Evolutionary conservation across 2,888 invertebrate species (phyloP).

Genomic region (Isotomurus palustris): DNA sequence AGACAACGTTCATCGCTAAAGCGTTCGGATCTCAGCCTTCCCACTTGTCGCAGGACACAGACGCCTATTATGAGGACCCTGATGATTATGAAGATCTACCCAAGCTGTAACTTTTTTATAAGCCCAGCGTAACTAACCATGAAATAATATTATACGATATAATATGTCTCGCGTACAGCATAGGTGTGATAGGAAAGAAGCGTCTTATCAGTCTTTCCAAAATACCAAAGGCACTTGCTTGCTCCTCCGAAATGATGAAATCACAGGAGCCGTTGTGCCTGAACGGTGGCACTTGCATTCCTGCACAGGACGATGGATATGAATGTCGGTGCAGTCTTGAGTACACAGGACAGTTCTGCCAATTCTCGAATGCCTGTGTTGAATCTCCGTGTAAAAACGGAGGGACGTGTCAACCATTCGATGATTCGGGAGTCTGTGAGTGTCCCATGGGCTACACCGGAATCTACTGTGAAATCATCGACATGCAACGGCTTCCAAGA

Average conservation of each 20-base stretch:
- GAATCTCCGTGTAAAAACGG: constrained; percentile 12
- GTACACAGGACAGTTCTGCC: constrained; percentile 6
- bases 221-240: no score
- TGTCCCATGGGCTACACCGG: constrained; percentile 4
- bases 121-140: no score
- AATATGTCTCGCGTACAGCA: no score
- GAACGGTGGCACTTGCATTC: background rate
- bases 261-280: background rate
- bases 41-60: no score
- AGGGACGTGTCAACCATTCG: constrained; percentile 1
- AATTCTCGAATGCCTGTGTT: constrained; percentile 6
- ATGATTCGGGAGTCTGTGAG: background rate
- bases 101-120: no score
- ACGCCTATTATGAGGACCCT: no score
- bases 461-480: background rate
- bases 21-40: no score
- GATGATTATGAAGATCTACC: no score
- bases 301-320: background rate
- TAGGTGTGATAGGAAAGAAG: no score
- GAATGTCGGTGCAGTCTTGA: constrained; percentile 11
- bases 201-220: no score
- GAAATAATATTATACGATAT: no score
- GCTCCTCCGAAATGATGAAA: background rate
- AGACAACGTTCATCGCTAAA: no score
- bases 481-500: background rate